Evolutionary conservation across 1,140 invertebrate species (phyloP).

Genomic region (Bombus picipes): DNA sequence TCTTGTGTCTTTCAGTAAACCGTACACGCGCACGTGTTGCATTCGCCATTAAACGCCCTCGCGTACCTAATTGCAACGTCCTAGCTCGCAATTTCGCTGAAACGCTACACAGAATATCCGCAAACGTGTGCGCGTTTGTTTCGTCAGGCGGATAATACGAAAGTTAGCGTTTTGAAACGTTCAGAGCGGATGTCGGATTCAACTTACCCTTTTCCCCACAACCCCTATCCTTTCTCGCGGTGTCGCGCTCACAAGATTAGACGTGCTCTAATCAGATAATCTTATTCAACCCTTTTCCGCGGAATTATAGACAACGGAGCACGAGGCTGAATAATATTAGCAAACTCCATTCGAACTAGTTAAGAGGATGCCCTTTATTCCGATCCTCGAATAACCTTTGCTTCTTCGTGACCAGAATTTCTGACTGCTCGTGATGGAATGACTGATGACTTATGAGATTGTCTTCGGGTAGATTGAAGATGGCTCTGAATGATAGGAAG

Average conservation of each 20-base stretch:
- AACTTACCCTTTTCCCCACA: not conserved
- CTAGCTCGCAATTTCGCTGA: not conserved
- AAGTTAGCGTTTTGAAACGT: slow-evolving; percentile 35
- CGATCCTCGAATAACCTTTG: not conserved
- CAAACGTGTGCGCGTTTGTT: slow-evolving; percentile 1
- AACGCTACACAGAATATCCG: slow-evolving; percentile 9
- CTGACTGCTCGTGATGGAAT: not conserved
- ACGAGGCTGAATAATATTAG: slow-evolving; percentile 22
- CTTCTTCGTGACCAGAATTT: slow-evolving; percentile 4
- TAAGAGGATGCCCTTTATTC: not conserved
- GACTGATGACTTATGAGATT: not conserved
- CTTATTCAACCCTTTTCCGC: slow-evolving; percentile 14
- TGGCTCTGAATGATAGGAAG: not conserved
- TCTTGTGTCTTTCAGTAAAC: slow-evolving; percentile 38
- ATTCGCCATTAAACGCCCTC: slow-evolving; percentile 45
- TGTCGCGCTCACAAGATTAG: slow-evolving; percentile 54
- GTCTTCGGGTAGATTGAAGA: not conserved
- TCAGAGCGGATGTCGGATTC: not conserved
- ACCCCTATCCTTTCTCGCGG: not conserved
- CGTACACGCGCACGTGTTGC: not conserved
- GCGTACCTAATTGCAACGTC: slow-evolving; percentile 32
- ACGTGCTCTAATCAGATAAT: slow-evolving; percentile 52
- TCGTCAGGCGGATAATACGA: slow-evolving; percentile 22
- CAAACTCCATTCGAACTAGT: not conserved
- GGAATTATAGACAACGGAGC: slow-evolving; percentile 9